phyloP scores from a whole-genome alignment of 2,113 vertebrate species.

The Lipotes vexillifer region DNA sequence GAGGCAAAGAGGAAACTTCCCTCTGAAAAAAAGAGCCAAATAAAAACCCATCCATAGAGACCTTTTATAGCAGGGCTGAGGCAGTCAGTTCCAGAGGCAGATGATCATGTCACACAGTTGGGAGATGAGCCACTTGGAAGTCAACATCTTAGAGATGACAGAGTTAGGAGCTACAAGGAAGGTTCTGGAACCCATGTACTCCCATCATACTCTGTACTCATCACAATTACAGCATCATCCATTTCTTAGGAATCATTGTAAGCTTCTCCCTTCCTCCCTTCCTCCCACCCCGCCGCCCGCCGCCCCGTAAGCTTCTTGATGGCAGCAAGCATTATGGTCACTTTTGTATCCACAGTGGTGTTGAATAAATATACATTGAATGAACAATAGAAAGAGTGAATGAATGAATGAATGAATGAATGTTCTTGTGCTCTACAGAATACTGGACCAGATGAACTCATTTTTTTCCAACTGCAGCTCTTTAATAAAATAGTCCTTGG shows the following conservation, averaged over 20 bases:
- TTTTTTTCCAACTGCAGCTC: neutral
- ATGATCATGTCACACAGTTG: neutral
- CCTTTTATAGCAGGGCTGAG: neutral
- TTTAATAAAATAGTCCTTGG: neutral
- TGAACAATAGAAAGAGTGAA: neutral
- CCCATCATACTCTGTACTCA: neutral
- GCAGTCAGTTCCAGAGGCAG: neutral
- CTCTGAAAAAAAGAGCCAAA: neutral
- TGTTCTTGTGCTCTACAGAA: neutral
- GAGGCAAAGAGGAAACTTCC: neutral
- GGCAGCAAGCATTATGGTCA: neutral
- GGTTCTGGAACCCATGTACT: neutral
- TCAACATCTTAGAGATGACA: neutral
- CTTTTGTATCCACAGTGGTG: neutral
- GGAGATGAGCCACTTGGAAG: neutral
- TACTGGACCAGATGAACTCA: neutral
- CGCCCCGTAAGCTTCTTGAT: neutral
- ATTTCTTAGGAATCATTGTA: neutral
- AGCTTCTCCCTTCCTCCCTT: neutral
- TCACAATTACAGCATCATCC: neutral
- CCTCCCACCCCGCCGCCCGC: neutral
- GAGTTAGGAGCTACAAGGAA: neutral
- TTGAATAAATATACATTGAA: neutral
- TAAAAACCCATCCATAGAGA: neutral
- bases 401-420: neutral